Conservation (phyloP, 2,797 vertebrate genomes). For the Anguilla anguilla region DNA sequence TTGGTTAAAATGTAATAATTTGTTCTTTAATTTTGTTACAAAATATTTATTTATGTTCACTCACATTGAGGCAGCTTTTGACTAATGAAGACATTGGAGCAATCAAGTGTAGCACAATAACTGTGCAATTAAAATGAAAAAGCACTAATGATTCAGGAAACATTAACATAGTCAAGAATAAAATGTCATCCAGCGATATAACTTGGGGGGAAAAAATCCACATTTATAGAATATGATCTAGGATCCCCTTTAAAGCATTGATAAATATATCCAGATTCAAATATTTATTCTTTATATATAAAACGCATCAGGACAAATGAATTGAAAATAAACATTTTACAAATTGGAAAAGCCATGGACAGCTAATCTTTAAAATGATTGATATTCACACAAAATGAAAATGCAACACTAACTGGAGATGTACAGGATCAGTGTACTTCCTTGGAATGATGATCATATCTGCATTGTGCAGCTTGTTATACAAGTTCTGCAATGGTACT, state of each 20-base stretch:
- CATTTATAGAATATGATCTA: slow-evolving; percentile 66
- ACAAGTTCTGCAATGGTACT: slow-evolving; percentile 53
- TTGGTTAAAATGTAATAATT: slow-evolving; percentile 1
- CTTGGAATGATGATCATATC: slow-evolving; percentile 58
- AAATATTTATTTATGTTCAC: slow-evolving; percentile 45
- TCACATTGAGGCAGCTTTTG: slow-evolving; percentile 54
- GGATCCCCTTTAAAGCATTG: slow-evolving; percentile 69
- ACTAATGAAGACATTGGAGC: slow-evolving; percentile 38
- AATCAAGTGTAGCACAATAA: slow-evolving; percentile 60
- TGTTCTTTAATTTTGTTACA: slow-evolving; percentile 49
- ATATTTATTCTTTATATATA: slow-evolving; percentile 65
- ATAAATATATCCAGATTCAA: slow-evolving; percentile 75
- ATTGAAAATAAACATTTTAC: slow-evolving; percentile 57
- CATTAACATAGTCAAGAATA: slow-evolving; percentile 58
- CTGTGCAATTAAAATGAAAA: slow-evolving; percentile 62
- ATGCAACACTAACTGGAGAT: slow-evolving; percentile 54
- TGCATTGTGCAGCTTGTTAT: slow-evolving; percentile 47
- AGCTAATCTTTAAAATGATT: slow-evolving; percentile 56
- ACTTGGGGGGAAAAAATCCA: slow-evolving; percentile 54
- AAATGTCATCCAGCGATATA: slow-evolving; percentile 69
- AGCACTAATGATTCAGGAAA: slow-evolving; percentile 61
- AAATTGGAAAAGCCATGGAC: slow-evolving; percentile 62
- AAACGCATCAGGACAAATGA: slow-evolving; percentile 68
- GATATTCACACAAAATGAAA: slow-evolving; percentile 52
- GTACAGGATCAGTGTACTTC: slow-evolving; percentile 64